Percentiles rank a stretch among this genome's conserved stretches.
These are phyloP conservation scores for Myotis daubentonii DNA, from an alignment of 2,797 vertebrate genomes.

Conservation along the genomic window DNA sequence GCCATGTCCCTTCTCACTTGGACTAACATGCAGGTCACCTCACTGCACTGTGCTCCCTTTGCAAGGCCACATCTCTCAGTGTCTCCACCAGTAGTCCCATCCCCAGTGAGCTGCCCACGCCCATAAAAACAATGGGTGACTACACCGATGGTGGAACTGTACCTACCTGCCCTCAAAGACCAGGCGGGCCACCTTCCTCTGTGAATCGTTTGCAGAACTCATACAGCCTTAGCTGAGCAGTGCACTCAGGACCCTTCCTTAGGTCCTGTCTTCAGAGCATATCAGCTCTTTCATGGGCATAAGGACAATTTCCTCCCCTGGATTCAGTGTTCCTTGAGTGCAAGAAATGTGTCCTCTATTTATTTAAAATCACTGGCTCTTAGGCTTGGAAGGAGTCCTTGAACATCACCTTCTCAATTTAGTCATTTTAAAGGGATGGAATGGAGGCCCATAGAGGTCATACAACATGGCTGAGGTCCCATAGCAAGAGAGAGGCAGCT, in stretches of 20 bases:
- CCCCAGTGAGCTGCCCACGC: fast-evolving
- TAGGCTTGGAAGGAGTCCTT: background rate
- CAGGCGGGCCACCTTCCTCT: background rate
- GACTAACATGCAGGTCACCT: background rate
- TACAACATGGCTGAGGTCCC: background rate
- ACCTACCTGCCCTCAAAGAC: background rate
- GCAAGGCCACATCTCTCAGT: background rate
- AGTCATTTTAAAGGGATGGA: background rate
- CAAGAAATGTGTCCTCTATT: background rate
- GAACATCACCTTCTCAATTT: background rate
- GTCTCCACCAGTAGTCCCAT: background rate
- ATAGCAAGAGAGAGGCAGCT: background rate
- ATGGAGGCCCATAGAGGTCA: background rate
- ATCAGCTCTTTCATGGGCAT: background rate
- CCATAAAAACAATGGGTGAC: background rate
- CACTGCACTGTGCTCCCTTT: background rate
- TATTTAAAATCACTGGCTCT: background rate
- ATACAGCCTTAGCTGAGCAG: background rate
- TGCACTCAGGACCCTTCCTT: background rate
- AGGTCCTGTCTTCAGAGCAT: background rate
- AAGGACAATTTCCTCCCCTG: background rate
- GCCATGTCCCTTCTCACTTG: background rate
- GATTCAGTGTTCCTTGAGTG: background rate
- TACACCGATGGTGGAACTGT: background rate
- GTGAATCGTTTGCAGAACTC: background rate